A percentile compares a stretch with the other conserved stretches of the same genome.
Conservation (phyloP, 2,113 vertebrate genomes). For the Cochlearius cochlearius region DNA sequence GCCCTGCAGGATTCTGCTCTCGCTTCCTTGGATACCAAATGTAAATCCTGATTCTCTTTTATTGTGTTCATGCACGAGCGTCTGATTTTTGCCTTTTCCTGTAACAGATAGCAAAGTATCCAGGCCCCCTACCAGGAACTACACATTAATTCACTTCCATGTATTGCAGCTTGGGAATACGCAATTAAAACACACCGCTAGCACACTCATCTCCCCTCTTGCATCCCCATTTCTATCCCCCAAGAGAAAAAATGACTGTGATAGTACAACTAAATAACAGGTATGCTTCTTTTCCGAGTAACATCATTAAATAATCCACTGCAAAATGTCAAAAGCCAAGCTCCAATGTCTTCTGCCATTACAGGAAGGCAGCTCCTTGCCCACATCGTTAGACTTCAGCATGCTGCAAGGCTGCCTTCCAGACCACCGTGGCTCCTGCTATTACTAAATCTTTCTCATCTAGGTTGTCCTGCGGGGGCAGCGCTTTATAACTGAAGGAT, state of each 20-base stretch:
- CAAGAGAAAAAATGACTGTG: neutral
- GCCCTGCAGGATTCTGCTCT: slow-evolving; percentile 59
- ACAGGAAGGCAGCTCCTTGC: neutral
- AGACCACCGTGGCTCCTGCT: neutral
- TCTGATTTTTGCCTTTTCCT: slow-evolving; percentile 30
- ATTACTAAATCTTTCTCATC: neutral
- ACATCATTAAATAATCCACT: neutral
- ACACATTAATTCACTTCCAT: neutral
- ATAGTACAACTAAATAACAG: neutral
- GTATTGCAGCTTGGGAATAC: neutral
- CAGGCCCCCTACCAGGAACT: neutral
- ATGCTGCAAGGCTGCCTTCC: neutral
- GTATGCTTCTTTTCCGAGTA: neutral
- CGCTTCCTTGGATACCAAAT: slow-evolving; percentile 64
- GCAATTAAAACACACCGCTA: neutral
- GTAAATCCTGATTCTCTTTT: slow-evolving; percentile 49
- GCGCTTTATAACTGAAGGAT: neutral
- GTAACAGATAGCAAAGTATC: neutral
- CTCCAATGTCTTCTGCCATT: neutral
- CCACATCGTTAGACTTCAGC: neutral
- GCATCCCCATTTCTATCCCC: neutral
- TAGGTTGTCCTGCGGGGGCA: neutral
- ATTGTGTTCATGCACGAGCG: neutral
- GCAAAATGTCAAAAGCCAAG: neutral
- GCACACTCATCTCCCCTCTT: neutral